Conservation (phyloP, 2,888 invertebrate genomes). For the Bedellia somnulentella region DNA sequence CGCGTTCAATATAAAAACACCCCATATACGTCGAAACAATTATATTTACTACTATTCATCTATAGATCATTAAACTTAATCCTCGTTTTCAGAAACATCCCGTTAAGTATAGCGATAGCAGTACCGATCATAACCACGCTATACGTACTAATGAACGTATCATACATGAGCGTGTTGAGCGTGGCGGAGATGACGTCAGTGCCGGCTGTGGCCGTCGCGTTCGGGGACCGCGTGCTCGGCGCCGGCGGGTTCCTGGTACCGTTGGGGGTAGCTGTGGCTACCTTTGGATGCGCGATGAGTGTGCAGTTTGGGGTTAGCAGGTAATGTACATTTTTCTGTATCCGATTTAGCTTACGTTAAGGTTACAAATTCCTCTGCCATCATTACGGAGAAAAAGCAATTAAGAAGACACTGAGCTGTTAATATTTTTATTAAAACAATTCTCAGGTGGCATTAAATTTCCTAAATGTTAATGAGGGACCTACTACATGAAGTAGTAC, state of each 20-base stretch:
- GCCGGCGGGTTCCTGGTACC: conserved; percentile 69
- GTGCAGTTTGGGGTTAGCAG: conserved; percentile 76
- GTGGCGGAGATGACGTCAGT: conserved; percentile 72
- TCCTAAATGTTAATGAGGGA: no score
- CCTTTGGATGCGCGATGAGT: conserved; percentile 78
- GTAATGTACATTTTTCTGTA: no score
- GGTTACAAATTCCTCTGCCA: no score
- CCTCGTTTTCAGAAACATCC: conserved; percentile 78
- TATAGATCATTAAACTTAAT: background rate
- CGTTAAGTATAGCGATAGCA: conserved; percentile 76
- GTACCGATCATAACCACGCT: conserved; percentile 79
- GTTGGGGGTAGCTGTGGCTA: conserved; percentile 74
- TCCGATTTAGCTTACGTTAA: no score
- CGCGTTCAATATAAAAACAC: conserved; percentile 53
- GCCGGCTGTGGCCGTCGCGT: conserved; percentile 79
- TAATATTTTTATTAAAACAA: no score
- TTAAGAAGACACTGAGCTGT: no score
- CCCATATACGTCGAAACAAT: no score
- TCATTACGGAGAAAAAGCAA: no score
- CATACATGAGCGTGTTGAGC: conserved; percentile 82
- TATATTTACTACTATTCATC: background rate
- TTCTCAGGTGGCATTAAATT: no score
- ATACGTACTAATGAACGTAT: conserved; percentile 82
- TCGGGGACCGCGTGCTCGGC: conserved; percentile 68
- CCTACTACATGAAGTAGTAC: no score